These are phyloP conservation scores for Hyaena hyaena DNA, from an alignment of 2,113 vertebrate genomes.

Conservation along the genomic window DNA sequence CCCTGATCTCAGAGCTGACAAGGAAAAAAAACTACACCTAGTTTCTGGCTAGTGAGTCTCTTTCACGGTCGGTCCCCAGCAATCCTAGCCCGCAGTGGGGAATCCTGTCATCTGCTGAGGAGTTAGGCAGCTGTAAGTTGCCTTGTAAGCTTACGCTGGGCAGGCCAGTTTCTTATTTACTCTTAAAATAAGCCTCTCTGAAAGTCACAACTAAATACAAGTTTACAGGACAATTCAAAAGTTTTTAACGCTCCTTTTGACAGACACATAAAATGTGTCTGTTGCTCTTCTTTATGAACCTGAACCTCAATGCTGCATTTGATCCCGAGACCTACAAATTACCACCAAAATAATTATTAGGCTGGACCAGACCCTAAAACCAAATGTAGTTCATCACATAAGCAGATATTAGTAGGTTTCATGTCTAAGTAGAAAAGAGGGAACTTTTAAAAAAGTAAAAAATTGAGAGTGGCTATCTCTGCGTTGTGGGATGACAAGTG, in stretches of 20 bases:
- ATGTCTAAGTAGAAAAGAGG: background rate
- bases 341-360: slow-evolving; percentile 31
- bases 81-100: background rate
- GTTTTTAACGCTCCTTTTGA: background rate
- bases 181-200: slow-evolving; percentile 52
- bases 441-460: slow-evolving; percentile 3
- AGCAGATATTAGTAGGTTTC: slow-evolving; percentile 16
- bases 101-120: background rate
- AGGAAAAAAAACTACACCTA: background rate
- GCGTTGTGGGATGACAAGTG: background rate
- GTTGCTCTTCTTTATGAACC: background rate
- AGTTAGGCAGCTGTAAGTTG: background rate
- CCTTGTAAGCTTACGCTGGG: background rate
- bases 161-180: slow-evolving; percentile 40
- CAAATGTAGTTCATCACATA: background rate
- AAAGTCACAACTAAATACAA: slow-evolving; percentile 43
- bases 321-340: background rate
- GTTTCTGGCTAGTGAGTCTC: slow-evolving; percentile 8
- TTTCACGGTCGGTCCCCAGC: background rate
- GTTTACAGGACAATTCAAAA: background rate
- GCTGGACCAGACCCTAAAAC: background rate
- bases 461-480: slow-evolving; percentile 16
- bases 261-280: background rate
- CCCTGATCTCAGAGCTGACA: slow-evolving; percentile 50
- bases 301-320: background rate